Conservation (phyloP, 1,140 invertebrate genomes). For the Acromyrmex echinatior region DNA sequence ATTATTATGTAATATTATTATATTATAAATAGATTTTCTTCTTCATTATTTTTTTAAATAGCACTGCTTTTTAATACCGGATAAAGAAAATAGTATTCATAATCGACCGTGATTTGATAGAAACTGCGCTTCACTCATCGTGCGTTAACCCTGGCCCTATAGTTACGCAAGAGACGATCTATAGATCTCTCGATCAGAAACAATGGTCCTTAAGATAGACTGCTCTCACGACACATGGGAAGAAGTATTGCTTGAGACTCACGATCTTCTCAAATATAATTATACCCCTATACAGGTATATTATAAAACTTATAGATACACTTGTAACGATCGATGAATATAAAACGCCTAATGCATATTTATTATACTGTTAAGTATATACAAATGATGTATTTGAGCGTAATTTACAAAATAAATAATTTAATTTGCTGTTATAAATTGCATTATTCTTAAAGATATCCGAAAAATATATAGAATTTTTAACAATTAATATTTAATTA, state of each 20-base stretch:
- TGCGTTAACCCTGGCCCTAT: conserved; percentile 67
- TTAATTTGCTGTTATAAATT: neutral
- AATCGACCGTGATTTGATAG: conserved; percentile 64
- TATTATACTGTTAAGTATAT: neutral
- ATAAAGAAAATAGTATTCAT: conserved; percentile 48
- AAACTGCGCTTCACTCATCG: conserved; percentile 59
- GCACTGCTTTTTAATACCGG: neutral
- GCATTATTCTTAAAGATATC: neutral
- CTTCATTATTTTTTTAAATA: neutral
- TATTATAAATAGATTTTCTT: neutral
- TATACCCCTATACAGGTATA: neutral
- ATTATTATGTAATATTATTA: neutral
- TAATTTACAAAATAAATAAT: conserved; percentile 2
- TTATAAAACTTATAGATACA: conserved; percentile 9
- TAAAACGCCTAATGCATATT: neutral
- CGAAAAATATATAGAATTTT: neutral
- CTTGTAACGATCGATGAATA: neutral
- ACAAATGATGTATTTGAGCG: neutral
- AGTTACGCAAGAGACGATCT: conserved; percentile 49
- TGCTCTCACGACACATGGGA: conserved; percentile 67
- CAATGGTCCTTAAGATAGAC: conserved; percentile 63
- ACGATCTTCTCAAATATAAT: conserved; percentile 25
- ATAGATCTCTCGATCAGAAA: conserved; percentile 45
- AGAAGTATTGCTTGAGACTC: conserved; percentile 46
- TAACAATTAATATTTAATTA: neutral